Evolutionary conservation across 1,140 invertebrate genomes (phyloP), one percentile per base, ranked within the genome.

Genomic region (Maconellicoccus hirsutus): DNA sequence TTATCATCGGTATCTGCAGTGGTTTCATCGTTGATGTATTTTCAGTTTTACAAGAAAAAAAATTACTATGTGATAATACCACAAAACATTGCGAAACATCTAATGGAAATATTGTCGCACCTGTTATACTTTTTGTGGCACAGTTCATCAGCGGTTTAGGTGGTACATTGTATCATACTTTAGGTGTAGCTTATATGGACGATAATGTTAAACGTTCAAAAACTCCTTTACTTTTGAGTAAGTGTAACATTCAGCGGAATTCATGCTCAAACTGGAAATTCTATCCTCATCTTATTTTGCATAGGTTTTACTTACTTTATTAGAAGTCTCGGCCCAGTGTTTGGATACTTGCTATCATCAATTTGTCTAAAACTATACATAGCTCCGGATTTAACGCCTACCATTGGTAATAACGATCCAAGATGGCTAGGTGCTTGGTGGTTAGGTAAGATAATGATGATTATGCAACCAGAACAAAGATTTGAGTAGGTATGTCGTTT

Each of bases 361-460:
- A 82, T 87, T 71, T 85, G 85, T 52, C 78, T 90, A 1, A 86
- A 86, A 73, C 77, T 88, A 38, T 90, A 88, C 74, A 87, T 89
- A 23, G 86, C 85, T 16, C 87, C 87, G 0, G 81, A 82, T 8
- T 76, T 89, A 70, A 88, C 84, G 39, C 87, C 88, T 1, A 85
- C 83, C 0, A 88, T 89, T 42, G 82, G 79, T n/a, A 85, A 81
- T 38, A 82, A 83, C 74, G 87, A 90, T 80, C 87, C 87, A 1
- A 81, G 87, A 73, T 90, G 88, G 88, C 76, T 89, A 23, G 89
- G 89, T 1, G 88, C 88, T n/a, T 91, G 88, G 88, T 91, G 88
- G 88, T 73, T 89, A 27, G 91, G 91, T 75, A 71, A 73, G 72
- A 19, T 7, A n/a, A n/a, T 39, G n/a, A 6, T 33, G 61, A 29